Conservation (phyloP, 2,888 invertebrate genomes). For the Ophion ventricosus region DNA sequence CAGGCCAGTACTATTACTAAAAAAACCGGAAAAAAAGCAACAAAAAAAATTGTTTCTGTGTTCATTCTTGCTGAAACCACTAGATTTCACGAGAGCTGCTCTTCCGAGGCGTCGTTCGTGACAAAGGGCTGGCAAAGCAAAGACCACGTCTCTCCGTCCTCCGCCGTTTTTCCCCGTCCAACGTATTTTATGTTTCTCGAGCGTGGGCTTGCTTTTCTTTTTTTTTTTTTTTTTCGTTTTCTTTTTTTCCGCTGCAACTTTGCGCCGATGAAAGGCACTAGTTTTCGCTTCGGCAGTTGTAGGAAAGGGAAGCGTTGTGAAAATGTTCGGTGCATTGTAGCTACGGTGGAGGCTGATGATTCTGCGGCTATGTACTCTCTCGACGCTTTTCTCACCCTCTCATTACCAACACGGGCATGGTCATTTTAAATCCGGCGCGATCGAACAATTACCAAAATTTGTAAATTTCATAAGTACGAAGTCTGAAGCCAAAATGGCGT, state of each 20-base stretch:
- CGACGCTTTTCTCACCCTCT: no score
- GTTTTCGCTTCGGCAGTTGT: slow-evolving; percentile 29
- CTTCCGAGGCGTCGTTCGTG: slow-evolving; percentile 22
- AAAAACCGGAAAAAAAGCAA: slow-evolving; percentile 50
- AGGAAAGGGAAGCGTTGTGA: background rate
- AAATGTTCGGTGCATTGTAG: no score
- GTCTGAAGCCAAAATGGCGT: no score
- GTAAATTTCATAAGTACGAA: no score
- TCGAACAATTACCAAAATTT: no score
- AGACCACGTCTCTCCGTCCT: background rate
- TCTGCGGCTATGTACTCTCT: no score
- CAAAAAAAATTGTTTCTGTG: slow-evolving; percentile 32
- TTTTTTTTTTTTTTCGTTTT: slow-evolving; percentile 7
- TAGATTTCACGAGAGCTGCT: slow-evolving; percentile 54
- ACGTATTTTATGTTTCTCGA: no score
- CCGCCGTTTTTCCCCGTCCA: background rate
- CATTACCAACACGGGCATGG: no score
- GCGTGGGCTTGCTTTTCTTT: background rate
- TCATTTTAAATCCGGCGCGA: no score
- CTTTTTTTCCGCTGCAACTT: slow-evolving; percentile 13
- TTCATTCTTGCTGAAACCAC: slow-evolving; percentile 63
- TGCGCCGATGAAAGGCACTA: slow-evolving; percentile 22
- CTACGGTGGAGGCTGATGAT: no score
- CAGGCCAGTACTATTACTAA: background rate
- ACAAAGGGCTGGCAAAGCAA: slow-evolving; percentile 62